Percentiles rank a stretch among this genome's conserved stretches.
These are phyloP conservation scores for Cathartes aura DNA, from an alignment of 2,113 vertebrate genomes.

Conservation along the genomic window DNA sequence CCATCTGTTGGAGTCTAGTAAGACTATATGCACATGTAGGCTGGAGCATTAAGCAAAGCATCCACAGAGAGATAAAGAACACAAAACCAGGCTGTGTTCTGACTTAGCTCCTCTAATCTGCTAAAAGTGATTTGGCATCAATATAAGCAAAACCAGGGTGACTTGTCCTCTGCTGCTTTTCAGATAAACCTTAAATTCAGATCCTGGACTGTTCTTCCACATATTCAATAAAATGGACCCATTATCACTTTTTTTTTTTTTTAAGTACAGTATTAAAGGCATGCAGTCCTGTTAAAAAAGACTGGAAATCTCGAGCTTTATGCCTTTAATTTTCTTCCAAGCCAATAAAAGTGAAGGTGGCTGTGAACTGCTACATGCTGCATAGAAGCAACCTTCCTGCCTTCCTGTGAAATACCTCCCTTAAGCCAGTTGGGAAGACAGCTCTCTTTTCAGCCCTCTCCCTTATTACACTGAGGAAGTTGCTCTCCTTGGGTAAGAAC, in stretches of 20 bases:
- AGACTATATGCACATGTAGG: background rate
- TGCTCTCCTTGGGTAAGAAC: background rate
- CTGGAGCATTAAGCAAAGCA: background rate
- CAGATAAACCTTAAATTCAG: background rate
- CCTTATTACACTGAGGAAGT: background rate
- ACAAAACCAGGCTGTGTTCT: background rate
- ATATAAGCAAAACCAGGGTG: background rate
- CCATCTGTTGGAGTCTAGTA: constrained; percentile 32
- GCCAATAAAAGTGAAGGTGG: accelerated
- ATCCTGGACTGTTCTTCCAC: background rate
- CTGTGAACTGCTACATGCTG: background rate
- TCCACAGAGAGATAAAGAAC: background rate
- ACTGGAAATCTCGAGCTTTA: background rate
- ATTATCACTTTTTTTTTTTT: background rate
- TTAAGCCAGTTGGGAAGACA: background rate
- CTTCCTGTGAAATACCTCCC: background rate
- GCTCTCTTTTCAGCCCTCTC: background rate
- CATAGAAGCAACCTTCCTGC: background rate
- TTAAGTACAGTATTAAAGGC: background rate
- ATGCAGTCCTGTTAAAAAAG: background rate
- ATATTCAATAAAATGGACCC: background rate
- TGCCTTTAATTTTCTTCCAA: background rate
- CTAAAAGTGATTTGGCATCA: constrained; percentile 1
- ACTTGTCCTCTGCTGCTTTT: background rate
- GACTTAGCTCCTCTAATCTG: background rate